Percentiles rank a stretch among this genome's conserved stretches.
These are phyloP conservation scores for Etheostoma cragini DNA, from an alignment of 2,113 vertebrate genomes.

Conservation along the genomic window DNA sequence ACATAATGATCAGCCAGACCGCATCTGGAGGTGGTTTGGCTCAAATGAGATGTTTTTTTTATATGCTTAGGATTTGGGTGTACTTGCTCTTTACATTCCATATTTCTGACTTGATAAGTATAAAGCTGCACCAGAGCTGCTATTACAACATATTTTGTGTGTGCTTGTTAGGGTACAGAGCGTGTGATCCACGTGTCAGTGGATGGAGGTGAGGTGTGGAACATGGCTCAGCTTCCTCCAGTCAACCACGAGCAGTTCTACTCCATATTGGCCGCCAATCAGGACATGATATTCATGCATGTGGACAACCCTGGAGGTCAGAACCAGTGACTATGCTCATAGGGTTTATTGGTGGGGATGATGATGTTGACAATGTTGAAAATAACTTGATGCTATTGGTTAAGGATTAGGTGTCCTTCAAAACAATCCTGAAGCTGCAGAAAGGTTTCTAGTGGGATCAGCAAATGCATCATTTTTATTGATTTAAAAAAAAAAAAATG, in stretches of 20 bases:
- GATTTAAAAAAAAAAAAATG: too few species aligned
- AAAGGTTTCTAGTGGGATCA: background rate
- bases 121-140: background rate
- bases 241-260: constrained; percentile 95
- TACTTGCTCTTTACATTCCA: background rate
- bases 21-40: background rate
- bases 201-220: constrained; percentile 91
- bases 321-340: constrained; percentile 29
- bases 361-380: background rate
- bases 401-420: background rate
- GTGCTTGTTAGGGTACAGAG: constrained; percentile 83
- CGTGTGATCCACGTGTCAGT: constrained; percentile 92
- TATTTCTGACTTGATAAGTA: background rate
- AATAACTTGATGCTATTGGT: background rate
- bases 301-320: constrained; percentile 94
- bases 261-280: constrained; percentile 91
- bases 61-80: background rate
- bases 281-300: constrained; percentile 97
- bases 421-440: background rate
- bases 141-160: background rate
- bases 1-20: background rate
- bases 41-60: background rate
- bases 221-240: constrained; percentile 93
- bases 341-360: background rate
- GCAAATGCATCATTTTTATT: too few species aligned